Evolutionary conservation across 2,797 vertebrate genomes (phyloP).

Genomic region (Gymnopithys bicolor): DNA sequence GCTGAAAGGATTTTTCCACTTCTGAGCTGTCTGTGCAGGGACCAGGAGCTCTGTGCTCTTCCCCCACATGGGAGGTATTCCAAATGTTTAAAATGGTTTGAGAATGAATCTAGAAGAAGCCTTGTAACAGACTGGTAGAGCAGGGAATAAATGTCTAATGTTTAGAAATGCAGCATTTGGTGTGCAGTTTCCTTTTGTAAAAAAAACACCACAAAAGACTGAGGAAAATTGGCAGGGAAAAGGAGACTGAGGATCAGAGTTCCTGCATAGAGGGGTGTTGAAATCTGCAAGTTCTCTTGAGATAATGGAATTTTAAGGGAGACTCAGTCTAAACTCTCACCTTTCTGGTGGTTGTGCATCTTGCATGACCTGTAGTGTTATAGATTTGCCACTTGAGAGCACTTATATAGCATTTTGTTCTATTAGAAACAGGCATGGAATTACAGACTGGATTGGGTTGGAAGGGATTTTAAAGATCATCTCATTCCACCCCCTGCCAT

Average conservation of each 20-base stretch:
- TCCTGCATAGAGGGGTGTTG: not conserved
- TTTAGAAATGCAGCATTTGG: slow-evolving; percentile 14
- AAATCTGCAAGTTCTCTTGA: slow-evolving; percentile 26
- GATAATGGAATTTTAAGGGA: not conserved
- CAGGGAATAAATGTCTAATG: not conserved
- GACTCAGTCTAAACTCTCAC: not conserved
- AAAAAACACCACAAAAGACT: not conserved
- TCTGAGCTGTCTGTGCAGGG: not conserved
- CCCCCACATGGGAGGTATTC: not conserved
- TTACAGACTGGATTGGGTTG: not conserved
- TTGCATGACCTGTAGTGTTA: not conserved
- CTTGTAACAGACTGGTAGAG: not conserved
- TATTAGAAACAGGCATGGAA: not conserved
- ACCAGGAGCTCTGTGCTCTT: not conserved
- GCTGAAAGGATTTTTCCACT: not conserved
- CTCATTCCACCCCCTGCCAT: not conserved
- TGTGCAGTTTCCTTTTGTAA: not conserved
- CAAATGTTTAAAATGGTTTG: not conserved
- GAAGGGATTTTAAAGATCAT: not conserved
- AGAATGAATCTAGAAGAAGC: not conserved
- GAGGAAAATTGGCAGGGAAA: slow-evolving; percentile 3
- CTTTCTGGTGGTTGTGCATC: not conserved
- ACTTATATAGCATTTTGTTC: not conserved
- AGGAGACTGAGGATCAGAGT: not conserved
- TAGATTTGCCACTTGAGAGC: not conserved